Percentiles rank a stretch among this genome's conserved stretches.
These are phyloP conservation scores for Gobiocypris rarus DNA, from an alignment of 2,113 vertebrate species.

Conservation along the genomic window DNA sequence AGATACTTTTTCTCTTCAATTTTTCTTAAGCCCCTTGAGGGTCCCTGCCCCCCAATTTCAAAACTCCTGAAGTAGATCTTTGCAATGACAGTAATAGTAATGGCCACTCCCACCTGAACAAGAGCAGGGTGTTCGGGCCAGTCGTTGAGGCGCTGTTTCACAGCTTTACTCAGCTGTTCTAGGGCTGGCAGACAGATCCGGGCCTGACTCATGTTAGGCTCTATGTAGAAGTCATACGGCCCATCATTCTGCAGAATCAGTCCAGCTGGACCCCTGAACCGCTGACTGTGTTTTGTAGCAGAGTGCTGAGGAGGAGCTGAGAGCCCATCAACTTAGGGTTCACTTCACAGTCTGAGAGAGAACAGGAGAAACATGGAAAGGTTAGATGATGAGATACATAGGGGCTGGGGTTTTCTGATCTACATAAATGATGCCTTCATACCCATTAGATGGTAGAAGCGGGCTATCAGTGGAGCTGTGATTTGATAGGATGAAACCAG, in stretches of 20 bases:
- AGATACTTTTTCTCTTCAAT: not conserved
- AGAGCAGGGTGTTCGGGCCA: slow-evolving; percentile 96
- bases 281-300: slow-evolving; percentile 87
- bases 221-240: slow-evolving; percentile 94
- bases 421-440: slow-evolving; percentile 40
- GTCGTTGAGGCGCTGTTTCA: slow-evolving; percentile 82
- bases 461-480: slow-evolving; percentile 83
- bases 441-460: slow-evolving; percentile 91
- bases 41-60: not conserved
- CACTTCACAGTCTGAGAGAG: slow-evolving; percentile 82
- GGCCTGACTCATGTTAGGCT: slow-evolving; percentile 88
- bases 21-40: not conserved
- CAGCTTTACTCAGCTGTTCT: slow-evolving; percentile 78
- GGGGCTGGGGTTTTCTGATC: not conserved
- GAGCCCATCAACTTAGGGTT: slow-evolving; percentile 84
- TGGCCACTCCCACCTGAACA: slow-evolving; percentile 79
- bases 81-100: not conserved
- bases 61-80: not conserved
- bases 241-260: slow-evolving; percentile 79
- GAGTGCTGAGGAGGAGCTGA: slow-evolving; percentile 84
- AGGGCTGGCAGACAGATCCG: slow-evolving; percentile 85
- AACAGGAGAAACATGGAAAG: not conserved
- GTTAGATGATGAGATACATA: not conserved
- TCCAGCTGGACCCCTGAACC: slow-evolving; percentile 70
- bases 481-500: slow-evolving; percentile 93